phyloP scores from a whole-genome alignment of 2,888 invertebrate genomes.

The Eilema caniola region DNA sequence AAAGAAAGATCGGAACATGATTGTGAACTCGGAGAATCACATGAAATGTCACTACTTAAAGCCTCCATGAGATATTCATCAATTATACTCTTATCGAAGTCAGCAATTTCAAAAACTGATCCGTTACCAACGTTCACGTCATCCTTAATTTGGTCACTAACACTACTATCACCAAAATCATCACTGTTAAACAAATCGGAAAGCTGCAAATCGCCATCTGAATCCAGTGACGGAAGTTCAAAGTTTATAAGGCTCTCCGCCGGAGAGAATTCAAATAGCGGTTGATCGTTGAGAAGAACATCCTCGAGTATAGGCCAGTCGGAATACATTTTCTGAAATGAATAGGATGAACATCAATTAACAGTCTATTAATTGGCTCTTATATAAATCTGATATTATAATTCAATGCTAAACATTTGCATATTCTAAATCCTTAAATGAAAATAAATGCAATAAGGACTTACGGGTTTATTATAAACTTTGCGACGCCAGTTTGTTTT shows the following conservation, averaged over 20 bases:
- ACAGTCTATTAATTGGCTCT: neutral
- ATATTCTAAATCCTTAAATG: neutral
- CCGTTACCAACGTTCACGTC: conserved; percentile 63
- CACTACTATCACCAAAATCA: conserved; percentile 70
- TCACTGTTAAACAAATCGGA: conserved; percentile 78
- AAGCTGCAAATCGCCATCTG: conserved; percentile 74
- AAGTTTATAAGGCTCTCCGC: conserved; percentile 82
- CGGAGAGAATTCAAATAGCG: conserved; percentile 79
- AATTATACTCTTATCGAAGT: conserved; percentile 76
- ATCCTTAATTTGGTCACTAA: conserved; percentile 69
- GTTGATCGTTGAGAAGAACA: conserved; percentile 73
- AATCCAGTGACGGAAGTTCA: conserved; percentile 71
- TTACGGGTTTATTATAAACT: conserved; percentile 4
- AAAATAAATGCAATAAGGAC: neutral
- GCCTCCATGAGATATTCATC: conserved; percentile 79
- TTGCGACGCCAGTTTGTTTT: conserved; percentile 10
- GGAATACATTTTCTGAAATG: conserved; percentile 72
- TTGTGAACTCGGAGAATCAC: conserved; percentile 59
- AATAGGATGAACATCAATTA: conserved; percentile 22
- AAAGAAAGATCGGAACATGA: conserved; percentile 63
- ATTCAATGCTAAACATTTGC: neutral
- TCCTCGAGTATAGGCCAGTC: conserved; percentile 73
- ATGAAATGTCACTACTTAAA: conserved; percentile 68
- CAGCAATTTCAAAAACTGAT: conserved; percentile 76
- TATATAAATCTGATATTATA: neutral